Evolutionary conservation across 2,888 invertebrate genomes (phyloP).

Genomic region (Lamellibrachia satsuma): DNA sequence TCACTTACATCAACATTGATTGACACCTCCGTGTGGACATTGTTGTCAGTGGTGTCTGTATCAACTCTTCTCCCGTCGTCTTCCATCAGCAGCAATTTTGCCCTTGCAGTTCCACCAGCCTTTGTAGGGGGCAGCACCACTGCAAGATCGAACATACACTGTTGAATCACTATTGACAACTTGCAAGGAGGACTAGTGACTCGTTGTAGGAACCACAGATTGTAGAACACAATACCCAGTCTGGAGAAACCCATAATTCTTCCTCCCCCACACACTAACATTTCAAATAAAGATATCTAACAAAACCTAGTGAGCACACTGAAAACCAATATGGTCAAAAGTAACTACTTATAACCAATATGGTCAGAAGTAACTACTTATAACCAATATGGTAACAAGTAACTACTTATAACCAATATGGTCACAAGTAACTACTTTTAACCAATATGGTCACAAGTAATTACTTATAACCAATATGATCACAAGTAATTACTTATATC

Average conservation of each 20-base stretch:
- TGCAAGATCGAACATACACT: neutral
- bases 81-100: neutral
- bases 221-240: neutral
- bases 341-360: neutral
- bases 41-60: neutral
- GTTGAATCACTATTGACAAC: neutral
- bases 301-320: neutral
- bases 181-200: neutral
- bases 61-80: neutral
- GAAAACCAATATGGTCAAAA: neutral
- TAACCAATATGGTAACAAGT: neutral
- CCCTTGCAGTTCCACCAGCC: neutral
- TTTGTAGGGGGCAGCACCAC: neutral
- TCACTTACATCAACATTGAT: neutral
- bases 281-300: neutral
- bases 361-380: neutral
- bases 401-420: neutral
- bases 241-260: neutral
- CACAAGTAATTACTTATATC: neutral
- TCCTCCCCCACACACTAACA: neutral
- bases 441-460: neutral
- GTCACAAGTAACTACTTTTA: neutral
- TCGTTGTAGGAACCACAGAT: neutral
- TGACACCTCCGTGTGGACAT: neutral
- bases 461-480: neutral